Evolutionary conservation across 37 sponge, comb jelly and placozoan genomes (phyloP).

Genomic region (Ianthella basta): DNA sequence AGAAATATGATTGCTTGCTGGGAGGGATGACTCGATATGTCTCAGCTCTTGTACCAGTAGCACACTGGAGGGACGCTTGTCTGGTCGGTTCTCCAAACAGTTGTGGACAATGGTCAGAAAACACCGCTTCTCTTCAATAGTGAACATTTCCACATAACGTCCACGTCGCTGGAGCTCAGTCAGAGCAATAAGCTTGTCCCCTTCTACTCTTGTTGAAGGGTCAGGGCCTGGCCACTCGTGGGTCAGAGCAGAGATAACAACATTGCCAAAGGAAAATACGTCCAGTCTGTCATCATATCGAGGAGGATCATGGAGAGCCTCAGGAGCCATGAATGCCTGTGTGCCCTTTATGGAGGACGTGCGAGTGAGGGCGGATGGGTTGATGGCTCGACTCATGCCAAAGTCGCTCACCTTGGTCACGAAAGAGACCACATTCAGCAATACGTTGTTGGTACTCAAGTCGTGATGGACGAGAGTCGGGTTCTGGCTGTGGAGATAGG

Average conservation of each 20-base stretch:
- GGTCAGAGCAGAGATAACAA: neutral
- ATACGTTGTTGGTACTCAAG: slow-evolving; percentile 5
- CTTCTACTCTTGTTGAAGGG: neutral
- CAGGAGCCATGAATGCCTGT: slow-evolving; percentile 29
- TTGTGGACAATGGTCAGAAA: neutral
- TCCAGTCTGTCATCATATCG: neutral
- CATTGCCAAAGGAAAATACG: slow-evolving; percentile 8
- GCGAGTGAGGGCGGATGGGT: neutral
- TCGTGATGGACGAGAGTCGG: neutral
- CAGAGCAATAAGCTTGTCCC: neutral
- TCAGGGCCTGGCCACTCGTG: slow-evolving; percentile 15
- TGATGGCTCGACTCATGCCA: neutral
- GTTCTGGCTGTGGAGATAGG: slow-evolving; percentile 4
- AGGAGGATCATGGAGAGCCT: neutral
- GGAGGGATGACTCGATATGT: neutral
- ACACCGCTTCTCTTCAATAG: neutral
- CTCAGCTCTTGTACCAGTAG: neutral
- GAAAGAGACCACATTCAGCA: slow-evolving; percentile 8
- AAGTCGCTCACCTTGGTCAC: slow-evolving; percentile 19
- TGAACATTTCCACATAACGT: neutral
- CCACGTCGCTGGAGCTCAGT: neutral
- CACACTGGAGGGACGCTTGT: slow-evolving; percentile 7
- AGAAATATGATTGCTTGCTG: neutral
- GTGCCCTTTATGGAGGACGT: neutral
- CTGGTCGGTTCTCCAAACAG: slow-evolving; percentile 3